These are phyloP conservation scores for Kradibia gibbosae DNA, from an alignment of 1,140 invertebrate genomes.

Conservation along the genomic window DNA sequence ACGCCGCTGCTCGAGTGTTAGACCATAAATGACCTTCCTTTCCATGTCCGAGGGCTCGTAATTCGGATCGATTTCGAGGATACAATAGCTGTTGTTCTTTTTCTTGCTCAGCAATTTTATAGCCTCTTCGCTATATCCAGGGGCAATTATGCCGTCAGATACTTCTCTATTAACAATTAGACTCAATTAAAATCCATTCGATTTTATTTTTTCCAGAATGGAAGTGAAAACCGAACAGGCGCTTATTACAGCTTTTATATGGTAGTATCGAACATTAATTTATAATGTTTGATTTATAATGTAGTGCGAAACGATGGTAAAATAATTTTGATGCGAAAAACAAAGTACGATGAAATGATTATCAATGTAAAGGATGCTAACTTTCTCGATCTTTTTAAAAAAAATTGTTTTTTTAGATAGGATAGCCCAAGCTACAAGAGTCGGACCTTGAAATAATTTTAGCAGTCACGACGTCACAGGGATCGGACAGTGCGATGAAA, in stretches of 20 bases:
- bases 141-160: constrained; percentile 97
- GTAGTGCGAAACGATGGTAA: no score
- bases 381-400: no score
- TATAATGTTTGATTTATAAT: no score
- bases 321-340: no score
- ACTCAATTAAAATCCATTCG: no score
- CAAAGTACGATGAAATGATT: no score
- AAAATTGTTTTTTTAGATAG: no score
- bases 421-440: neutral
- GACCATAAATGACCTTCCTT: constrained; percentile 90
- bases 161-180: constrained; percentile 76
- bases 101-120: constrained; percentile 94
- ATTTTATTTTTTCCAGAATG: no score
- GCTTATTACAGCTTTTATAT: no score
- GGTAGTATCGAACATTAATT: no score
- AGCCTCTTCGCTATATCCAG: constrained; percentile 89
- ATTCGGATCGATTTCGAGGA: constrained; percentile 92
- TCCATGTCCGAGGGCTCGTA: constrained; percentile 89
- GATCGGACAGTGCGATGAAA: constrained; percentile 94
- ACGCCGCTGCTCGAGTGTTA: constrained; percentile 92
- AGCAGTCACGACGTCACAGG: constrained; percentile 90
- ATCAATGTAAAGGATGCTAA: no score
- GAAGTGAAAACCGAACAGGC: no score
- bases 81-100: constrained; percentile 94
- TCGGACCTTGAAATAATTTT: constrained; percentile 78